phyloP scores from a whole-genome alignment of 2,797 vertebrate genomes.

The Coccyzus lansbergi region DNA sequence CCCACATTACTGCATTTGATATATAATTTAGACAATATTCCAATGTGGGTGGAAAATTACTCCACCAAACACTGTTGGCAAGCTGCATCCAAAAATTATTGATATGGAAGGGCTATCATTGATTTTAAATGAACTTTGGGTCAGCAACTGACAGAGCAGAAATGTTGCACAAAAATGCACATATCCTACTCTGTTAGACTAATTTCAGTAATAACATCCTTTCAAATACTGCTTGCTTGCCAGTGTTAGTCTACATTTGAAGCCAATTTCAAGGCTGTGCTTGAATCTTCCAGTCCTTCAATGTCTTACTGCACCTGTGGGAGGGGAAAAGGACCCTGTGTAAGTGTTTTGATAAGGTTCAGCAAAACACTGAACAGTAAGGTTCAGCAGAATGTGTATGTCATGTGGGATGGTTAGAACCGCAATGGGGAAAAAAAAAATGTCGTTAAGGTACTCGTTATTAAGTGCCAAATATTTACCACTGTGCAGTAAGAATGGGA shows the following conservation, averaged over 20 bases:
- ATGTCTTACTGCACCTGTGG: neutral
- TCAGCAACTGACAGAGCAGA: neutral
- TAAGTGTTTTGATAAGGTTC: neutral
- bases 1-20: neutral
- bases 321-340: neutral
- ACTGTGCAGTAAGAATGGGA: neutral
- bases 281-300: neutral
- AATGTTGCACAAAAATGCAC: neutral
- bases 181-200: neutral
- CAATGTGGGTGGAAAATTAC: neutral
- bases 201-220: neutral
- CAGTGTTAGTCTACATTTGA: neutral
- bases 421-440: fast-evolving
- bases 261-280: neutral
- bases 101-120: neutral
- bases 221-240: neutral
- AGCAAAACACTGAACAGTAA: neutral
- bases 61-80: neutral
- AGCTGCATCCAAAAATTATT: neutral
- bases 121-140: neutral
- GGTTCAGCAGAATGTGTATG: slow-evolving; percentile 12
- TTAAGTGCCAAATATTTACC: slow-evolving; percentile 50
- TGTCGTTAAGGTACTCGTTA: neutral
- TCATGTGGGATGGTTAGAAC: neutral
- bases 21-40: neutral